phyloP scores from a whole-genome alignment of 2,888 invertebrate species.

The Agonopterix alstromeriana region DNA sequence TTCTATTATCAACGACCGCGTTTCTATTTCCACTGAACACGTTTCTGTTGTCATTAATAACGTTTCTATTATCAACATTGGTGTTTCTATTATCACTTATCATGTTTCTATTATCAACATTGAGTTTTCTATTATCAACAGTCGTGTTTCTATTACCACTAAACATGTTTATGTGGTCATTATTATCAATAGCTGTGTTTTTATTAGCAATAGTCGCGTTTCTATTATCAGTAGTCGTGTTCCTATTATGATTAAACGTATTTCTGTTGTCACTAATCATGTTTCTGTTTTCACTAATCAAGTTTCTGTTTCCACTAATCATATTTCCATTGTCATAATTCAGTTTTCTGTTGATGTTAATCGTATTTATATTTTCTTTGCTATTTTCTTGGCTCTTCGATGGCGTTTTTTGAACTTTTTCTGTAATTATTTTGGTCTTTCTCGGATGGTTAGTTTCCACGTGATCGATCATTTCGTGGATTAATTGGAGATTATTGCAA shows the following conservation, averaged over 20 bases:
- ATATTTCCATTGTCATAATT: too few species aligned
- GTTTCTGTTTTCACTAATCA: too few species aligned
- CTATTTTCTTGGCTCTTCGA: too few species aligned
- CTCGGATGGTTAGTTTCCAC: slow-evolving; percentile 13
- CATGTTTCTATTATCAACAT: neutral
- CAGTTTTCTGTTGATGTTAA: too few species aligned
- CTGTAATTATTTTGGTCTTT: neutral
- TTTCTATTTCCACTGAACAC: neutral
- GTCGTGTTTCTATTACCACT: neutral
- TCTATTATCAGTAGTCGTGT: neutral
- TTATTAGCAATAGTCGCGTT: neutral
- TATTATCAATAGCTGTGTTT: neutral
- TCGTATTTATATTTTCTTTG: too few species aligned
- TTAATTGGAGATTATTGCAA: slow-evolving; percentile 29
- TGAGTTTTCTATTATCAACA: neutral
- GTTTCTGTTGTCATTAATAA: neutral
- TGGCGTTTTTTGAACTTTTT: neutral
- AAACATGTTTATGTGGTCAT: neutral
- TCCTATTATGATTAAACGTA: neutral
- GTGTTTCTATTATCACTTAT: neutral
- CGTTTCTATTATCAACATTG: neutral
- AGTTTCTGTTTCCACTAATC: too few species aligned
- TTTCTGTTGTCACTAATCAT: neutral
- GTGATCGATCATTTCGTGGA: slow-evolving; percentile 18
- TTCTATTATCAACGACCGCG: neutral